These are phyloP conservation scores for Psittacula echo DNA, from an alignment of 2,797 vertebrate genomes.

Conservation along the genomic window DNA sequence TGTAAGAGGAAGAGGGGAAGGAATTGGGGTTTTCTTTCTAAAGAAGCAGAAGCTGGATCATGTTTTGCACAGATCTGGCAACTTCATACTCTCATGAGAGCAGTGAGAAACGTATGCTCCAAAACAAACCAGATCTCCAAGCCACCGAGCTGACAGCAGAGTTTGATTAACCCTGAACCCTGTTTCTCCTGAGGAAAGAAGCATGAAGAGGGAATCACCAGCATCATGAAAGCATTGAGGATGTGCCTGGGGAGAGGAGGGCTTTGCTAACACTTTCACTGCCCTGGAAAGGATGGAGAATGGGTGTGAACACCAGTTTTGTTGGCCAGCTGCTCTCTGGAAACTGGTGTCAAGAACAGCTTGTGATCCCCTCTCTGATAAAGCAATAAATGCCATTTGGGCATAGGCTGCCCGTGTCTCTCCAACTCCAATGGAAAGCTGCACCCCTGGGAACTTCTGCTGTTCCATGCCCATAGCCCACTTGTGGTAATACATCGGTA, in stretches of 20 bases:
- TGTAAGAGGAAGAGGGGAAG: background rate
- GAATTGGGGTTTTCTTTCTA: background rate
- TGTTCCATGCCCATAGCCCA: fast-evolving
- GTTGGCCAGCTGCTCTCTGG: background rate
- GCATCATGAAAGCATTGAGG: background rate
- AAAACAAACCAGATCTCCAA: background rate
- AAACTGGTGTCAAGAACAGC: background rate
- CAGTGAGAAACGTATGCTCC: background rate
- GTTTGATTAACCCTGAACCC: conserved; percentile 30
- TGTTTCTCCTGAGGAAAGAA: background rate
- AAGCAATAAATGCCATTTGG: background rate
- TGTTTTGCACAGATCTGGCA: conserved; percentile 18
- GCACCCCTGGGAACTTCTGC: background rate
- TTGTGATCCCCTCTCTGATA: background rate
- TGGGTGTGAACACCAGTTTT: background rate
- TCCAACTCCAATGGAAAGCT: fast-evolving
- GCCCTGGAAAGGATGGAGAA: background rate
- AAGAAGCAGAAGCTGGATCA: background rate
- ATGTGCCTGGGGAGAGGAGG: background rate
- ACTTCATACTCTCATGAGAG: background rate
- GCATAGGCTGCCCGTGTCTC: background rate
- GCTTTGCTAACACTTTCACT: background rate
- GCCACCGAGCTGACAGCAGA: background rate
- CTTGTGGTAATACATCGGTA: background rate
- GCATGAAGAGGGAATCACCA: background rate